Base-by-base conservation (phyloP, 2,888 invertebrate species). In the Lasius platythorax region DNA sequence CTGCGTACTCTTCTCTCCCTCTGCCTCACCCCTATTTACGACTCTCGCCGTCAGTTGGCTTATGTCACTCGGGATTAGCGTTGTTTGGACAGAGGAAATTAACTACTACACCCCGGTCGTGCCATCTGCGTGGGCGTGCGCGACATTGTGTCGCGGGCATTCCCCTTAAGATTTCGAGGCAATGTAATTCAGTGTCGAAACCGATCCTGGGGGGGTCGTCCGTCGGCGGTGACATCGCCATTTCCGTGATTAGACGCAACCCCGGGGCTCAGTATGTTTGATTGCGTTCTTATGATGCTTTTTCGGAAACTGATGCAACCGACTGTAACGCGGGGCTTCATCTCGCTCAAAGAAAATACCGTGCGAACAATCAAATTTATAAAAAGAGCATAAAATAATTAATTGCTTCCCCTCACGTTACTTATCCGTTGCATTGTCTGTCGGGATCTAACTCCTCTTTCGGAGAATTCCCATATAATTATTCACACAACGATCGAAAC, bases 51-150 rank as follows among this genome's bases (percentile, higher is more conserved):
- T 94, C 94, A 92, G 94, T 94, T 94, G 93, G 94, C 93, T 94
- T 94, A 92, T 94, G 94, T 94, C 94, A 93, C 93, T 91, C 93
- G 93, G 93, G 94, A 94, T 94, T 94, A 94, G 93, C 90, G 91
- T 93, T 94, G 94, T 94, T 94, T 94, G 94, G 93, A 94, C 93
- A 93, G 94, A 94, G 94, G 93, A 94, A 94, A 94, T 94, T 94
- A 94, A 94, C 94, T 94, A 92, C 94, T 91, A 92, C 92, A 91
- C 87, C 87, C 91, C 86, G 89, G 88, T 90, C 88, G 90, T 87
- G 88, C 92, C 91, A 92, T 92, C 91, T 91, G 91, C 89, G 91
- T 92, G 93, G 92, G 94, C 93, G 93, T 93, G 90, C 90, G 91
- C 87, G 91, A 93, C 92, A 92, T 91, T 92, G 91, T 93, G 90